These are phyloP conservation scores for Pandion haliaetus DNA, from an alignment of 2,113 vertebrate species.

Conservation along the genomic window DNA sequence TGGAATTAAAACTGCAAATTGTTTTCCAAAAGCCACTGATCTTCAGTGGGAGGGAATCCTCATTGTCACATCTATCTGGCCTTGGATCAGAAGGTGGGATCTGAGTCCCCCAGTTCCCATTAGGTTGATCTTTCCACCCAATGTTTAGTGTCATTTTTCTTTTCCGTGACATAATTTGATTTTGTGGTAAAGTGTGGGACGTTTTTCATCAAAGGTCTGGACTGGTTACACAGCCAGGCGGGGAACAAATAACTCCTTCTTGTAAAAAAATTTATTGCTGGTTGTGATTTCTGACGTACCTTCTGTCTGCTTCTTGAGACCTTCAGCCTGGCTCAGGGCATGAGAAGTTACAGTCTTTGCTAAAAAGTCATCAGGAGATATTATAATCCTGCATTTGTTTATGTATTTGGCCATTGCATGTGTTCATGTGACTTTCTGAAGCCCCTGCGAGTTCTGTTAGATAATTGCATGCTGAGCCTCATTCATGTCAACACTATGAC, in stretches of 20 bases:
- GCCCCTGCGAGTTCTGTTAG: background rate
- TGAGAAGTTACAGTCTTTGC: background rate
- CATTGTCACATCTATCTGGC: background rate
- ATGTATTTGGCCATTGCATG: background rate
- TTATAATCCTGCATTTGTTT: background rate
- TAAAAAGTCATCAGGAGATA: background rate
- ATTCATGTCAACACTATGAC: background rate
- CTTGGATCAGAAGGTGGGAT: background rate
- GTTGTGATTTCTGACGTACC: background rate
- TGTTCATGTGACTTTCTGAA: background rate
- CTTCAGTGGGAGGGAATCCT: background rate
- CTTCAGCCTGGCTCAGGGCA: background rate
- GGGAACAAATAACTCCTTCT: background rate
- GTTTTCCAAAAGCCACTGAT: background rate
- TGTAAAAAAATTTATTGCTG: background rate
- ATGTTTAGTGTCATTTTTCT: background rate
- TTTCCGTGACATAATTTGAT: background rate
- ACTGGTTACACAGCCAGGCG: background rate
- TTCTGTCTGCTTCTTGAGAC: background rate
- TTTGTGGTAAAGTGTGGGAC: background rate
- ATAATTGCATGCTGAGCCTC: background rate
- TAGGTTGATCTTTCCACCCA: background rate
- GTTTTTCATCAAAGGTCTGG: background rate
- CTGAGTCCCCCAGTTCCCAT: background rate
- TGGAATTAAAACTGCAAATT: background rate